Percentiles rank a stretch among this genome's conserved stretches.
Conservation (phyloP, 2,113 vertebrate species). For the Dromiciops gliroides region DNA sequence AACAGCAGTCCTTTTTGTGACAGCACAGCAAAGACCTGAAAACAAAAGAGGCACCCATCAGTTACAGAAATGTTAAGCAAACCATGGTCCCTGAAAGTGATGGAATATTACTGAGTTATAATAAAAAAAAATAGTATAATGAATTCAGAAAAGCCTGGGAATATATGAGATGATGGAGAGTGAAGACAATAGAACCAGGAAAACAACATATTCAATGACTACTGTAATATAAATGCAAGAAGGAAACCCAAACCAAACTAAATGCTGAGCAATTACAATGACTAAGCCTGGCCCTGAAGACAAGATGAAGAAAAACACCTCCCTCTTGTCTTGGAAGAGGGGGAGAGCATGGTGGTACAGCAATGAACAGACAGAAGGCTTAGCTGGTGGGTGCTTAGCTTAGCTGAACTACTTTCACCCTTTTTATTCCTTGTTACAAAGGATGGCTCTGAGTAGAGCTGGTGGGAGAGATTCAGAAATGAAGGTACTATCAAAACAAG, state of each 20-base stretch:
- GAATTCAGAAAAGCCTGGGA: neutral
- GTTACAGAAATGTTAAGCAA: slow-evolving; percentile 8
- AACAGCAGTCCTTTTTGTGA: neutral
- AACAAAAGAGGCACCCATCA: slow-evolving; percentile 23
- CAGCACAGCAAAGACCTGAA: neutral
- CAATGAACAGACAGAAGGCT: neutral
- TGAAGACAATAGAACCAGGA: neutral
- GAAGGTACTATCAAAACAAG: neutral
- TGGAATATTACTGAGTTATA: neutral
- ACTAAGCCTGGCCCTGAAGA: neutral
- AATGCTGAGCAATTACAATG: neutral
- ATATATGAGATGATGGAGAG: neutral
- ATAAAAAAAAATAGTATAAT: slow-evolving; percentile 15
- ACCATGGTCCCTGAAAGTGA: neutral
- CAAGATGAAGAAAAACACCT: neutral
- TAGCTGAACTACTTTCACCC: neutral
- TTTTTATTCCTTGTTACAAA: neutral
- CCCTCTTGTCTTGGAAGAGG: neutral
- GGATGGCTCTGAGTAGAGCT: neutral
- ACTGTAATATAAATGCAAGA: neutral
- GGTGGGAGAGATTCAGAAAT: neutral
- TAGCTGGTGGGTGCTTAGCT: neutral
- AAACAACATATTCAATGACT: neutral
- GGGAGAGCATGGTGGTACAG: fast-evolving
- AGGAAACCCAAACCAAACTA: neutral